A percentile compares a stretch with the other conserved stretches of the same genome.
Conservation (phyloP, 2,888 invertebrate genomes). For the Adelognathus sp. region DNA sequence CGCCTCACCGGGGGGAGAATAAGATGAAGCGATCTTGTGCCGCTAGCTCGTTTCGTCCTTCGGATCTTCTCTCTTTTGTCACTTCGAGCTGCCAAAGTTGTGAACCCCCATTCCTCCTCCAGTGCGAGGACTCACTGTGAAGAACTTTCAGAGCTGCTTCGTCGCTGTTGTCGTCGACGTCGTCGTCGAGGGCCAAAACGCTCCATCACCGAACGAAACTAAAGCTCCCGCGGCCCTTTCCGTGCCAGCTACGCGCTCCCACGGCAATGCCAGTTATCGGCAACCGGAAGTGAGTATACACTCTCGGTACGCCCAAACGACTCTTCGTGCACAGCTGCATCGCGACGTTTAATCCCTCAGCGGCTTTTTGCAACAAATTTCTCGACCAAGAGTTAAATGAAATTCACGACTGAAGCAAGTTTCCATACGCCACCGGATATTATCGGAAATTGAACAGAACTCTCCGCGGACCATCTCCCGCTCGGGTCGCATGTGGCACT, state of each 20-base stretch:
- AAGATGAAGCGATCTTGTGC: conserved; percentile 46
- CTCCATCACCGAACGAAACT: background rate
- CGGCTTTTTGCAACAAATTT: background rate
- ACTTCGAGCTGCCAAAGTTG: conserved; percentile 54
- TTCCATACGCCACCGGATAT: background rate
- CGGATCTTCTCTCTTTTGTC: conserved; percentile 47
- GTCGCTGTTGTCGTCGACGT: conserved; percentile 17
- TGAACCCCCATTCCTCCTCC: conserved; percentile 29
- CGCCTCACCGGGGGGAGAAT: conserved; percentile 42
- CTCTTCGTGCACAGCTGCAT: background rate
- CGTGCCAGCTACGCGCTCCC: background rate
- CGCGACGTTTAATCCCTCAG: background rate
- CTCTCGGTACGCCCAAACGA: background rate
- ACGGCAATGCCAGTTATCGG: conserved; percentile 7
- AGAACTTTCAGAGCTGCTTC: conserved; percentile 41
- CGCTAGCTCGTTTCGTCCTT: background rate
- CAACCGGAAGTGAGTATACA: conserved; percentile 20
- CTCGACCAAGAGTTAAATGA: background rate
- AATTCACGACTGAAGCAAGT: background rate
- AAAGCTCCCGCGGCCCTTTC: conserved; percentile 14
- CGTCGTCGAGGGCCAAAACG: conserved; percentile 32
- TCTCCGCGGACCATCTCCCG: background rate
- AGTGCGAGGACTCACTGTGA: no score
- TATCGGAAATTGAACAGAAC: background rate
- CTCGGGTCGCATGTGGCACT: background rate